A percentile compares a stretch with the other conserved stretches of the same genome.
phyloP scores from a whole-genome alignment of 1,140 invertebrate genomes.

The Chironomus striatipennis region DNA sequence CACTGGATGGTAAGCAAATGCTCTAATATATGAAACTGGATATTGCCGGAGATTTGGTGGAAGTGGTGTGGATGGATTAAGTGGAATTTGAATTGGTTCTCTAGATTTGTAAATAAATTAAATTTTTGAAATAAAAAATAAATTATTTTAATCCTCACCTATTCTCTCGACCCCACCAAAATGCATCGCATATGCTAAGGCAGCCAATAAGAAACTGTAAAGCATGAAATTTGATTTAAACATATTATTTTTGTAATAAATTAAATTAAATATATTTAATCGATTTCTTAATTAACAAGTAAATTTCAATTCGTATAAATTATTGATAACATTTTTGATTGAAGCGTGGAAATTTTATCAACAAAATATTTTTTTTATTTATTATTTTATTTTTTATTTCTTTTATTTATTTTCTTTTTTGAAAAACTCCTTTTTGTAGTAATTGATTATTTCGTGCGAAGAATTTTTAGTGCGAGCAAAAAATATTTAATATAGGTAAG shows the following conservation, averaged over 20 bases:
- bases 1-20: neutral
- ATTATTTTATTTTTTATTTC: too few relatives aligned
- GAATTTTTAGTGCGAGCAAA: too few relatives aligned
- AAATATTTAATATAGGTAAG: too few relatives aligned
- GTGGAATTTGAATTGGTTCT: neutral
- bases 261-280: too few relatives aligned
- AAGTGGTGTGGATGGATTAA: neutral
- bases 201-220: neutral
- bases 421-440: too few relatives aligned
- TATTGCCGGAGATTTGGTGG: constrained; percentile 2
- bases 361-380: too few relatives aligned
- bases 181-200: neutral
- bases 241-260: neutral
- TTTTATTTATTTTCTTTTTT: too few relatives aligned
- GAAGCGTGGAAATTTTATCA: too few relatives aligned
- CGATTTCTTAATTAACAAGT: too few relatives aligned
- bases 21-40: constrained; percentile 16
- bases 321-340: too few relatives aligned
- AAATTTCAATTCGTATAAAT: too few relatives aligned
- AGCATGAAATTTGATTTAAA: neutral
- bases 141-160: neutral
- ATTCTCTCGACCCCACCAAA: constrained; percentile 18
- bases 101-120: neutral
- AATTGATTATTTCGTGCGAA: too few relatives aligned
- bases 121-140: neutral